These are phyloP conservation scores for Thelaira solivaga DNA, from an alignment of 2,888 invertebrate species.

Conservation along the genomic window DNA sequence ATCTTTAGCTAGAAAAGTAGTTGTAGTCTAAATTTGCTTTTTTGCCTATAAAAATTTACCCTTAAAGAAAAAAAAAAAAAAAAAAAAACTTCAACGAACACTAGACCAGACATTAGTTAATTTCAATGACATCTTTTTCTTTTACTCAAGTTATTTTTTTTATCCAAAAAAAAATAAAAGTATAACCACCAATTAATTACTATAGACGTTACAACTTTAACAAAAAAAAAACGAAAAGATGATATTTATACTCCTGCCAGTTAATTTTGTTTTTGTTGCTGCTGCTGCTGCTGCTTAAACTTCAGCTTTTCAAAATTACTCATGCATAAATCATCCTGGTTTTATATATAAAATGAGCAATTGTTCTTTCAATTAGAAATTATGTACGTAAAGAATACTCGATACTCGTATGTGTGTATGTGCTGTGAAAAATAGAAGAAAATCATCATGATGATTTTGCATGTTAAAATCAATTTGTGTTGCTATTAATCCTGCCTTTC, in stretches of 20 bases:
- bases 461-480: conserved; percentile 53
- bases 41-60: conserved; percentile 59
- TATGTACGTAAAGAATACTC: conserved; percentile 13
- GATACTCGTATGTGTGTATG: too few relatives aligned
- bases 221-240: conserved; percentile 24
- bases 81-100: neutral
- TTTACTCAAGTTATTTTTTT: conserved; percentile 3
- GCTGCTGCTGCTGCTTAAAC: conserved; percentile 3
- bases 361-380: conserved; percentile 40
- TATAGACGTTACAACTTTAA: conserved; percentile 50
- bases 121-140: conserved; percentile 57
- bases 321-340: conserved; percentile 36
- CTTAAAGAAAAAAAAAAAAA: conserved; percentile 18
- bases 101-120: conserved; percentile 59
- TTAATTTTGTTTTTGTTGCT: too few relatives aligned
- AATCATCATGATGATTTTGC: conserved; percentile 51
- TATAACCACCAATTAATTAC: conserved; percentile 60
- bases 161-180: conserved; percentile 8
- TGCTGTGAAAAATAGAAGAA: too few relatives aligned
- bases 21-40: conserved; percentile 19
- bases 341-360: conserved; percentile 27
- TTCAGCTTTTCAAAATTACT: conserved; percentile 30
- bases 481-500: conserved; percentile 27
- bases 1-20: conserved; percentile 26
- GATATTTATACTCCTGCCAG: conserved; percentile 42